phyloP scores from a whole-genome alignment of 2,888 invertebrate species.

The Eristalinus aeneus region DNA sequence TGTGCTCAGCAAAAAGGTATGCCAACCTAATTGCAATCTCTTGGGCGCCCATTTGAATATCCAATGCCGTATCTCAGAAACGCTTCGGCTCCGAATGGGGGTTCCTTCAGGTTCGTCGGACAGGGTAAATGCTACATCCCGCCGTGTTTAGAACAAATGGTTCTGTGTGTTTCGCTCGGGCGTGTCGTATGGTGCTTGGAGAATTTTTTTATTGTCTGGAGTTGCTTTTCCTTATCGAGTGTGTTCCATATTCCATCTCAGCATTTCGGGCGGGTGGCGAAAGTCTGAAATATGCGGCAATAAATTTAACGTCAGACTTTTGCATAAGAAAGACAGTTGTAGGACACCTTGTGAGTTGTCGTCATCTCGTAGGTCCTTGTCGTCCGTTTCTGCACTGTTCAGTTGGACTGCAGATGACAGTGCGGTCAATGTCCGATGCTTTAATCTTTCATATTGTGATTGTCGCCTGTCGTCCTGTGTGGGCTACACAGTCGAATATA shows the following conservation, averaged over 20 bases:
- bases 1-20: constrained; percentile 46
- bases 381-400: constrained; percentile 5
- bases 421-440: constrained; percentile 36
- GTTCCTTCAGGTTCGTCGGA: not conserved
- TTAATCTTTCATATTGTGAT: constrained; percentile 49
- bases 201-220: constrained; percentile 33
- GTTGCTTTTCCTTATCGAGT: constrained; percentile 41
- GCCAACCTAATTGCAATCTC: constrained; percentile 62
- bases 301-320: constrained; percentile 64
- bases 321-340: constrained; percentile 63
- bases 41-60: constrained; percentile 63
- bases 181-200: not conserved
- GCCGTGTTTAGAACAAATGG: constrained; percentile 27
- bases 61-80: constrained; percentile 52
- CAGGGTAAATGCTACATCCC: not conserved
- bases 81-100: constrained; percentile 55
- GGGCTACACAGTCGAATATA: constrained; percentile 32
- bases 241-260: not conserved
- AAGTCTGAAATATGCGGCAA: constrained; percentile 61
- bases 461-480: constrained; percentile 49
- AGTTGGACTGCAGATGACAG: not conserved
- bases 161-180: constrained; percentile 6
- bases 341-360: constrained; percentile 59
- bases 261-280: constrained; percentile 2
- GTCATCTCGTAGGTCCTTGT: constrained; percentile 39